Evolutionary conservation across 2,113 vertebrate genomes (phyloP).

Genomic region (Telmatochromis sp.): DNA sequence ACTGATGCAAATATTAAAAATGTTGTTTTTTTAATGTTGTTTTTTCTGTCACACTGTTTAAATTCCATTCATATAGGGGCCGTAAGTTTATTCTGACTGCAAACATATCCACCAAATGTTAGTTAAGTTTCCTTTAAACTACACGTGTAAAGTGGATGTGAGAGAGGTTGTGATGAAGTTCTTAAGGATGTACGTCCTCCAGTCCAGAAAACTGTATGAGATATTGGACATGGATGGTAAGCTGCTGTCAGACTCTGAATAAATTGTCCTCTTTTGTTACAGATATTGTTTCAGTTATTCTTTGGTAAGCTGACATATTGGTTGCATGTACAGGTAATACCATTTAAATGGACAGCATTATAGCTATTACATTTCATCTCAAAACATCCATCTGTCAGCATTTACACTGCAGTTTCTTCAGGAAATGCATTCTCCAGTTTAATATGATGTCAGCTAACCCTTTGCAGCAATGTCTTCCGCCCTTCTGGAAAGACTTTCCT

Average conservation of each 20-base stretch:
- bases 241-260: not conserved
- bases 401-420: not conserved
- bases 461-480: not conserved
- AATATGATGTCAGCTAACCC: not conserved
- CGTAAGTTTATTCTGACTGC: not conserved
- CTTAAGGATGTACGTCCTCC: accelerated
- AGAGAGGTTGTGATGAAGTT: not conserved
- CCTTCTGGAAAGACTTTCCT: not conserved
- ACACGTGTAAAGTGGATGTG: not conserved
- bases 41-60: not conserved
- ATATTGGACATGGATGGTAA: not conserved
- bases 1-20: not conserved
- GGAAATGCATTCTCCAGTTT: not conserved
- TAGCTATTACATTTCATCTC: not conserved
- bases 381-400: not conserved
- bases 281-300: not conserved
- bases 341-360: not conserved
- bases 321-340: not conserved
- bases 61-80: not conserved
- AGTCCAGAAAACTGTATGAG: not conserved
- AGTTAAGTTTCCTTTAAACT: not conserved
- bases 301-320: not conserved
- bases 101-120: not conserved
- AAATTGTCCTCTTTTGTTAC: not conserved
- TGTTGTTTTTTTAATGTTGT: not conserved